Conservation (phyloP, 2,113 vertebrate species). For the Takifugu flavidus region DNA sequence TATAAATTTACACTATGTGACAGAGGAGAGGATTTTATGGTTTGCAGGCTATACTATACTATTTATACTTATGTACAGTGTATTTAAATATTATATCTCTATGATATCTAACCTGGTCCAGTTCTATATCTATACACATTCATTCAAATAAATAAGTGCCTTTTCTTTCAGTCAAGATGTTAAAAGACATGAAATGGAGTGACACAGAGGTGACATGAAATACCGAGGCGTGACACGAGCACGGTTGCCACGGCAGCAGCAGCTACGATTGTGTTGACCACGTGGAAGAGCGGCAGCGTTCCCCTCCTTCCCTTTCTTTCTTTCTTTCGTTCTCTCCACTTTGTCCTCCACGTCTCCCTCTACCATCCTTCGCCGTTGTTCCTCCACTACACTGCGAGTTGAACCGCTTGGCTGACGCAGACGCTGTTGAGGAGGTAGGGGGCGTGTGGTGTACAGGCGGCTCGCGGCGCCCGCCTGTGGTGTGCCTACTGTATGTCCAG, state of each 20-base stretch:
- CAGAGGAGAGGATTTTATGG: constrained; percentile 23
- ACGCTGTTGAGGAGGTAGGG: constrained; percentile 23
- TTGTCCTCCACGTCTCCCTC: neutral
- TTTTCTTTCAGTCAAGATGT: too few species aligned
- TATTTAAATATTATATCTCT: too few species aligned
- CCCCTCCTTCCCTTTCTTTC: too few species aligned
- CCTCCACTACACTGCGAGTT: constrained; percentile 14
- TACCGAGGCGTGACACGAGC: too few species aligned
- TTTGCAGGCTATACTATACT: constrained; percentile 51
- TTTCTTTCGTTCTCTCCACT: neutral
- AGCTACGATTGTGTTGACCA: too few species aligned
- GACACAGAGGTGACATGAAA: too few species aligned
- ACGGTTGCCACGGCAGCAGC: too few species aligned
- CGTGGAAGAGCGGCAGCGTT: too few species aligned
- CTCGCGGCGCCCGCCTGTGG: constrained; percentile 18
- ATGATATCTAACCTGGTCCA: too few species aligned
- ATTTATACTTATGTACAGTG: constrained; percentile 41
- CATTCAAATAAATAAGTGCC: constrained; percentile 14
- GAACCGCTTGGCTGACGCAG: constrained; percentile 1
- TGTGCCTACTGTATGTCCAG: constrained; percentile 11
- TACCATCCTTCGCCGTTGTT: neutral
- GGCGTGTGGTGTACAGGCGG: constrained; percentile 19
- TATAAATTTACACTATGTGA: constrained; percentile 48
- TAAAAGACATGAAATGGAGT: too few species aligned
- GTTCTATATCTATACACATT: constrained; percentile 35